phyloP scores from a whole-genome alignment of 2,797 vertebrate genomes.

The Sebastes trivittatus region DNA sequence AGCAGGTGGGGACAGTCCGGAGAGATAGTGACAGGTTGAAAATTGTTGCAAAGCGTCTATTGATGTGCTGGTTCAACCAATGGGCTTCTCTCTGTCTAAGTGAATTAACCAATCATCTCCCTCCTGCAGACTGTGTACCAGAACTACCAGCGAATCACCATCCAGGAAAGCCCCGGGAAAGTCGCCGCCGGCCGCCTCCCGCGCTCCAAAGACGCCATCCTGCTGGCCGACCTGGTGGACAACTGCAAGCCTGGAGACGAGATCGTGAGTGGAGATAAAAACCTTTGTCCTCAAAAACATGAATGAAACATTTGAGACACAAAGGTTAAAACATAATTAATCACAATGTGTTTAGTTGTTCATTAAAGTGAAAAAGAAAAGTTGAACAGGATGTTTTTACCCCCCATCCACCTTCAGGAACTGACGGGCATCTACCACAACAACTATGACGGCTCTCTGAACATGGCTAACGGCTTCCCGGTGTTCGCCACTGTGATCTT shows the following conservation, averaged over 20 bases:
- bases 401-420: slow-evolving; percentile 78
- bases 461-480: slow-evolving; percentile 94
- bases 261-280: slow-evolving; percentile 81
- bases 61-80: neutral
- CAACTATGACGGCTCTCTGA: slow-evolving; percentile 97
- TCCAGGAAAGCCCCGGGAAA: slow-evolving; percentile 97
- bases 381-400: neutral
- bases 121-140: slow-evolving; percentile 92
- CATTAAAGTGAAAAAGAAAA: neutral
- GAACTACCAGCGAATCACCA: slow-evolving; percentile 97
- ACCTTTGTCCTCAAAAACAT: neutral
- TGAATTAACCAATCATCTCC: neutral
- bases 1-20: no score
- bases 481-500: slow-evolving; percentile 97
- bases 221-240: slow-evolving; percentile 95
- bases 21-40: no score
- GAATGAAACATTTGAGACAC: no score
- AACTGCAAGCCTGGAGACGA: slow-evolving; percentile 97
- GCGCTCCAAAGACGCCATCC: slow-evolving; percentile 96
- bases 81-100: neutral
- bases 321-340: neutral
- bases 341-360: neutral
- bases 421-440: slow-evolving; percentile 98
- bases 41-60: neutral
- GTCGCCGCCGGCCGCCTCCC: slow-evolving; percentile 95